Evolutionary conservation across 2,888 invertebrate species (phyloP).

Genomic region (Achlya flavicornis): DNA sequence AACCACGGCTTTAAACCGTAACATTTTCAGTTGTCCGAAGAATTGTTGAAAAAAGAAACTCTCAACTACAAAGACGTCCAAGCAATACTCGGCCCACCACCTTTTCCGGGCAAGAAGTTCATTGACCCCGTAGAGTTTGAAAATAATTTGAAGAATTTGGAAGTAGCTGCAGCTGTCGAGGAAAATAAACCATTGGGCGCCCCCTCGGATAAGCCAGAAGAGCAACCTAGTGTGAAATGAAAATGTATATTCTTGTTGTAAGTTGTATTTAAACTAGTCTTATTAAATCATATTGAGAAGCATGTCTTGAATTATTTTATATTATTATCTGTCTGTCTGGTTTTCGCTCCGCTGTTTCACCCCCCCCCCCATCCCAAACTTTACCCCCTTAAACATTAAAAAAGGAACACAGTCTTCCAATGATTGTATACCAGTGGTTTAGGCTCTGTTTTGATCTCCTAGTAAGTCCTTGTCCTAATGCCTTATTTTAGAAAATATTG

Average conservation of each 20-base stretch:
- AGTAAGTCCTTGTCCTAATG: no score
- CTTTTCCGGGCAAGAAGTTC: slow-evolving; percentile 88
- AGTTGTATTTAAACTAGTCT: slow-evolving; percentile 6
- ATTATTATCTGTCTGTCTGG: neutral
- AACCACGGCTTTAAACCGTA: no score
- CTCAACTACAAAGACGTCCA: slow-evolving; percentile 96
- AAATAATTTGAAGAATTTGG: slow-evolving; percentile 73
- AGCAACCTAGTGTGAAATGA: slow-evolving; percentile 3
- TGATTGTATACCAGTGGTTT: no score
- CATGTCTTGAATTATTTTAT: neutral
- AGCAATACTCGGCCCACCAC: slow-evolving; percentile 94
- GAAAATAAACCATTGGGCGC: slow-evolving; percentile 42
- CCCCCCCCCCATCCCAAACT: no score
- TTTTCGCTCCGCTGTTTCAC: neutral
- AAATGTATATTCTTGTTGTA: slow-evolving; percentile 9
- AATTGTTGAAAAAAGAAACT: slow-evolving; percentile 94
- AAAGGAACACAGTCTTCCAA: no score
- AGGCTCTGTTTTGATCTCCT: no score
- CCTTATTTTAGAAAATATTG: no score
- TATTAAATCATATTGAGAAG: slow-evolving; percentile 3
- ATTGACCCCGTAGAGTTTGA: slow-evolving; percentile 93
- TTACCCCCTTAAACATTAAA: no score
- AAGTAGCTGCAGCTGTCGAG: slow-evolving; percentile 46
- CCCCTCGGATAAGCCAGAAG: slow-evolving; percentile 57
- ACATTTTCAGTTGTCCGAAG: slow-evolving; percentile 91